Evolutionary conservation across 2,888 invertebrate species (phyloP).

Genomic region (Chalcosyrphus nemorum): DNA sequence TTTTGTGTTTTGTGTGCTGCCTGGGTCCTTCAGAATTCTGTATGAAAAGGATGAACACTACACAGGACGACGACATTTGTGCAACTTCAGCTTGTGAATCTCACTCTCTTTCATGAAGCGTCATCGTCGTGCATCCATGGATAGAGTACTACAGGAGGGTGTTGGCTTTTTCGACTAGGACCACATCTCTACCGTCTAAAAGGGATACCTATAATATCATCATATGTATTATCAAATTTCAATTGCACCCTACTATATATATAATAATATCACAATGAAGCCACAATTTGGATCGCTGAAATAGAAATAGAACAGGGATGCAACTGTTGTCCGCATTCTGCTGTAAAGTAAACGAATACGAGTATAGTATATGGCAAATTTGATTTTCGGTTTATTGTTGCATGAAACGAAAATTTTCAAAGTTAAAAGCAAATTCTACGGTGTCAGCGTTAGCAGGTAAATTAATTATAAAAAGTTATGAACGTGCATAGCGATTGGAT

Average conservation of each 20-base stretch:
- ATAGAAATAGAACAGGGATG: not conserved
- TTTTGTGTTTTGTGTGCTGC: constrained; percentile 60
- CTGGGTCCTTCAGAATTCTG: constrained; percentile 19
- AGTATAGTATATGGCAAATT: constrained; percentile 17
- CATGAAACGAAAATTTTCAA: not conserved
- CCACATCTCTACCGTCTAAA: constrained; percentile 25
- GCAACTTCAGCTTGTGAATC: constrained; percentile 57
- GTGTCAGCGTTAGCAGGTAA: constrained; percentile 3
- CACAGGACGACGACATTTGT: constrained; percentile 59
- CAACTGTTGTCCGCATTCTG: not conserved
- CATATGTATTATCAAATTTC: constrained; percentile 61
- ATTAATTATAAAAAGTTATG: constrained; percentile 1
- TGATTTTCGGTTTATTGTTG: constrained; percentile 17
- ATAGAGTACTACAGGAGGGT: too few species aligned
- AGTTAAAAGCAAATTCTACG: constrained; percentile 1
- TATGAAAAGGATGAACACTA: constrained; percentile 6
- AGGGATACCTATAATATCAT: constrained; percentile 49
- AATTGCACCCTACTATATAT: constrained; percentile 21
- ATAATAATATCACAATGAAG: constrained; percentile 14
- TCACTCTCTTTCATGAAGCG: not conserved
- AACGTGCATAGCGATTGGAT: not conserved
- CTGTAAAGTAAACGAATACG: constrained; percentile 10
- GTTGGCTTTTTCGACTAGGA: too few species aligned
- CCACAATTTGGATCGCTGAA: constrained; percentile 19
- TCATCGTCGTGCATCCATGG: not conserved